Evolutionary conservation across 2,113 vertebrate species (phyloP), one percentile per base, ranked within the genome.

Genomic region (Phasianus colchicus): DNA sequence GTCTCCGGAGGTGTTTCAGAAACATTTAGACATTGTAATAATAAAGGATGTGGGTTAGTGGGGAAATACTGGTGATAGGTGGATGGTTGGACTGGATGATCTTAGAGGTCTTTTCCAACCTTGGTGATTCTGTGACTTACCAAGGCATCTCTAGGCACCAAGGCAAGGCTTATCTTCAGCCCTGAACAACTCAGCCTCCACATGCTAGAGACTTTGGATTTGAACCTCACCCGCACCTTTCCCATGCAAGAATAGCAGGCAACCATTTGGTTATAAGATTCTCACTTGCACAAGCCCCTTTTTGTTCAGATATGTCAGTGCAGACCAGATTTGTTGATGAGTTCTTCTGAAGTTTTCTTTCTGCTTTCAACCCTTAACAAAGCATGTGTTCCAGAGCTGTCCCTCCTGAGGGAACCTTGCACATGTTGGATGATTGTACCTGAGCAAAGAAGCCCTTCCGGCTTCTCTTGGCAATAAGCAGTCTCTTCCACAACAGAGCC

Each of bases 371-470:
- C 15, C 57, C 60, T 38, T 11, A 55, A 64, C 36, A 54, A 10
- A 82, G 73, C 0, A 8, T 12, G 21, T 2, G 1, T 21, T 27
- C 40, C 32, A 89, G 6, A 50, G 34, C 27, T 73, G 24, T 13
- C n/a, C 34, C 22, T 66, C 14, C 12, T 57, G 45, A 64, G 12
- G 34, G 38, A 22, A 25, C 13, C 14, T 29, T 36, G 19, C 9
- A 65, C 11, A 5, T 5, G 11, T 2, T 52, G 34, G 34, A 27
- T 20, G n/a, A 17, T 89, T 98, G 98, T 86, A 99, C 99, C 99
- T 99, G 99, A 81, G 99, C 99, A 47, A 99, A 99, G 96, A 99
- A 99, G 10, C 99, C 99, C 69, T 99, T 99, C 55, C 99, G 97
- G 91, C 99, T 99, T 81, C 99, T 98, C 3, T 98, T 98, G 48